These are phyloP conservation scores for Ammospiza nelsoni DNA, from an alignment of 2,113 vertebrate species.

Conservation along the genomic window DNA sequence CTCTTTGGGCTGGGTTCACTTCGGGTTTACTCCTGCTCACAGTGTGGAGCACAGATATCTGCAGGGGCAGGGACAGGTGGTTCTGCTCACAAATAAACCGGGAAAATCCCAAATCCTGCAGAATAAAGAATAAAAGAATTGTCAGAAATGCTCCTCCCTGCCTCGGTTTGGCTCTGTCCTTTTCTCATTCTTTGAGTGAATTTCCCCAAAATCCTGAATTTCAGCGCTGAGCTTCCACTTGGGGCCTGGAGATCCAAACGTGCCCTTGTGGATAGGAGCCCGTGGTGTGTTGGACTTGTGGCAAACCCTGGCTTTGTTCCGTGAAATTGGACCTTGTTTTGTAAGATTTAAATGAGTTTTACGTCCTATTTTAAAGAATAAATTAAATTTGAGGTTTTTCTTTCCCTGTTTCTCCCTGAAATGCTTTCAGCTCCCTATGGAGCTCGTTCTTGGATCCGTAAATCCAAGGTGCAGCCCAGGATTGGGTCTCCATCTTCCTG, in stretches of 20 bases:
- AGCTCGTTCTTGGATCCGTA: background rate
- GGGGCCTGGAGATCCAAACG: rapidly evolving
- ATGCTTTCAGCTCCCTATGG: background rate
- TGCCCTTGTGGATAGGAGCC: background rate
- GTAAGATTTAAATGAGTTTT: background rate
- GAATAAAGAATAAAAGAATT: background rate
- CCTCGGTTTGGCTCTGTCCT: background rate
- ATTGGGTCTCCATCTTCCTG: background rate
- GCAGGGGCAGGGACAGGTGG: background rate
- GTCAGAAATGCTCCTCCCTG: background rate
- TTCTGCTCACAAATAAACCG: background rate
- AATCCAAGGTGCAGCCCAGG: background rate
- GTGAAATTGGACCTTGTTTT: background rate
- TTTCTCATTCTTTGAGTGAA: background rate
- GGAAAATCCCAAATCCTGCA: background rate
- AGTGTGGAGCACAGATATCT: background rate
- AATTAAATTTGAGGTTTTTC: background rate
- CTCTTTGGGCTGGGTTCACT: background rate
- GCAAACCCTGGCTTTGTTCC: background rate
- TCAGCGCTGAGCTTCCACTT: background rate
- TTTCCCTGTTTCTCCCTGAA: background rate
- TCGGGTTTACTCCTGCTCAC: background rate
- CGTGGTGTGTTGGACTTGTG: background rate
- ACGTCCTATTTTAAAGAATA: background rate
- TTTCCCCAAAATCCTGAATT: background rate